A percentile compares a stretch with the other conserved stretches of the same genome.
Evolutionary conservation across 2,113 vertebrate species (phyloP).

Genomic region (Perccottus glenii): DNA sequence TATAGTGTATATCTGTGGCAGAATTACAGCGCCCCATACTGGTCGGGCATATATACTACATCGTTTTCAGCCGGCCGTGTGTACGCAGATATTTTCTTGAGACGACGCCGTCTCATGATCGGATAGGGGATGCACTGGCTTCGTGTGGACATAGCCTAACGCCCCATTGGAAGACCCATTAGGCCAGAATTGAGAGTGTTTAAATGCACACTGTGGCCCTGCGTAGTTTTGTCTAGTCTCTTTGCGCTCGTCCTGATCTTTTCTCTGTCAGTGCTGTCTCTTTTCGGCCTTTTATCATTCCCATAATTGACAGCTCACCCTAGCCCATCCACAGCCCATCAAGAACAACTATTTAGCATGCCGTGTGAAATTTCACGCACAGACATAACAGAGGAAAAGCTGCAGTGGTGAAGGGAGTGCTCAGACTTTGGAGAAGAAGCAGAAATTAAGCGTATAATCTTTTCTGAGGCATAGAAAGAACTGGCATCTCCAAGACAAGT

Average conservation of each 20-base stretch:
- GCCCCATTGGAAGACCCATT: neutral
- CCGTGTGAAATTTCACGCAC: slow-evolving; percentile 20
- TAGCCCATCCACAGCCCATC: neutral
- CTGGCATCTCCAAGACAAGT: too few relatives aligned
- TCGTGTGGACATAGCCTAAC: too few relatives aligned
- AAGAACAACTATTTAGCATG: slow-evolving; percentile 1
- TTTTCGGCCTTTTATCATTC: slow-evolving; percentile 2
- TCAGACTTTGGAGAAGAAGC: neutral
- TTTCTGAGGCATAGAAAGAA: neutral
- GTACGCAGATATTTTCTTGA: too few relatives aligned
- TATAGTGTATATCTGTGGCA: too few relatives aligned
- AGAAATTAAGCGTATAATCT: too few relatives aligned
- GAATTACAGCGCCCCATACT: too few relatives aligned
- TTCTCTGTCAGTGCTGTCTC: neutral
- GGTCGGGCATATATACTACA: too few relatives aligned
- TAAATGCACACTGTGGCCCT: neutral
- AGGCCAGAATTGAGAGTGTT: neutral
- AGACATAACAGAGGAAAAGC: neutral
- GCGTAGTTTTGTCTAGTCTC: neutral
- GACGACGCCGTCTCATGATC: too few relatives aligned
- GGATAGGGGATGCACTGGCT: too few relatives aligned
- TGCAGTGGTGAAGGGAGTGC: neutral
- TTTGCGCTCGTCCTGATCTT: slow-evolving; percentile 1
- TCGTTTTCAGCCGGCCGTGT: too few relatives aligned
- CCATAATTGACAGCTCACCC: neutral